A percentile compares a stretch with the other conserved stretches of the same genome.
Conservation (phyloP, 2,113 vertebrate species). For the Rousettus leschenaultii region DNA sequence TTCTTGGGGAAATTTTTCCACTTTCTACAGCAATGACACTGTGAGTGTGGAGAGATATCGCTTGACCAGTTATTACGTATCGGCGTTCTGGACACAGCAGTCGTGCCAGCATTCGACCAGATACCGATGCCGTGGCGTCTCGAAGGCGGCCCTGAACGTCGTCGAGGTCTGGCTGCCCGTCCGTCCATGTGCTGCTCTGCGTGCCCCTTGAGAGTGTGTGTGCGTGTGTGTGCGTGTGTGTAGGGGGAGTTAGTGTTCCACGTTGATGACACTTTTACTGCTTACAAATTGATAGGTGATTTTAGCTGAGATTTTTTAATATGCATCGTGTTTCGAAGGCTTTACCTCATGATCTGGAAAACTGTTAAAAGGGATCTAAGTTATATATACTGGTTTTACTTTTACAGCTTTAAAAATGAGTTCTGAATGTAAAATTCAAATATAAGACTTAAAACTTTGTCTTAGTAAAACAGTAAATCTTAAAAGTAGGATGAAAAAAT, state of each 20-base stretch:
- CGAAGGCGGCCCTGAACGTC: neutral
- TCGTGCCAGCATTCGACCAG: neutral
- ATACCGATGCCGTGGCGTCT: rapidly evolving
- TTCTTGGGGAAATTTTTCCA: neutral
- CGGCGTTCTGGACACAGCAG: neutral
- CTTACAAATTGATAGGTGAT: neutral
- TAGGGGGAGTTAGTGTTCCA: neutral
- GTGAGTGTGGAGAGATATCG: neutral
- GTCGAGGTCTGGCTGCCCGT: neutral
- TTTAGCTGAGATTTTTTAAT: constrained; percentile 23
- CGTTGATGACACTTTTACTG: constrained; percentile 27
- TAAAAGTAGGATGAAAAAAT: constrained; percentile 4
- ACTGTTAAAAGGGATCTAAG: neutral
- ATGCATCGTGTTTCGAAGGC: neutral
- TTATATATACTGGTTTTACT: neutral
- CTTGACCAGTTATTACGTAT: neutral
- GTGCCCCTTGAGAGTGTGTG: neutral
- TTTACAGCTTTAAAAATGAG: constrained; percentile 18
- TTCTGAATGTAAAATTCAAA: neutral
- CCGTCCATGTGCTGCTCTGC: rapidly evolving
- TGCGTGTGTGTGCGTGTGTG: neutral
- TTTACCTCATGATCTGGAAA: constrained; percentile 33
- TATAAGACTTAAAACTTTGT: neutral
- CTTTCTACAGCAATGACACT: neutral
- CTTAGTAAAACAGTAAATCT: neutral